Evolutionary conservation across 2,888 invertebrate species (phyloP).

Genomic region (Endotricha flammealis): DNA sequence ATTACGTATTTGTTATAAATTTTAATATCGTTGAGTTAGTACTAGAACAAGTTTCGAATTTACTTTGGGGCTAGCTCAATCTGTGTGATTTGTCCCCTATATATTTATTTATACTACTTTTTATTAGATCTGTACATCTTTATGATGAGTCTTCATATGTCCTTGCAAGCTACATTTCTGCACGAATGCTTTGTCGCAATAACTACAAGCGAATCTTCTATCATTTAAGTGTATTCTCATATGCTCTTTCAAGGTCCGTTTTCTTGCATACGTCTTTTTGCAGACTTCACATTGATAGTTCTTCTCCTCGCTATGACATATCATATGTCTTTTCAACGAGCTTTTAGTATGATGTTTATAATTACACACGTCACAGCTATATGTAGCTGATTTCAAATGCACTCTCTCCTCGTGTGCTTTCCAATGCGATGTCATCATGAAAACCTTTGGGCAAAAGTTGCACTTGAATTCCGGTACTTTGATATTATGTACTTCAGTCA

Average conservation of each 20-base stretch:
- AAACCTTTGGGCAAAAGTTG: not conserved
- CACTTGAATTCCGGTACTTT: not conserved
- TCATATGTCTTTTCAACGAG: constrained; percentile 10
- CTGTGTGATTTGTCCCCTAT: no score
- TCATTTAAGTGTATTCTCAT: constrained; percentile 40
- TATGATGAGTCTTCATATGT: constrained; percentile 40
- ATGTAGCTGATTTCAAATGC: constrained; percentile 7
- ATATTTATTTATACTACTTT: no score
- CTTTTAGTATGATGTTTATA: constrained; percentile 12
- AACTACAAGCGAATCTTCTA: constrained; percentile 29
- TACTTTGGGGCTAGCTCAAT: no score
- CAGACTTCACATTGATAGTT: constrained; percentile 54
- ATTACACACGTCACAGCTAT: constrained; percentile 9
- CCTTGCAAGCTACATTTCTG: constrained; percentile 28
- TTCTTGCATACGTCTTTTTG: constrained; percentile 38
- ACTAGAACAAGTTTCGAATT: no score
- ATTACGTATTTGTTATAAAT: no score
- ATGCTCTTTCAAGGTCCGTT: constrained; percentile 44
- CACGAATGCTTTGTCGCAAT: constrained; percentile 27
- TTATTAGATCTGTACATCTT: no score
- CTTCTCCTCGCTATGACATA: constrained; percentile 27
- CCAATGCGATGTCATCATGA: not conserved
- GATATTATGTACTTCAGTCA: not conserved
- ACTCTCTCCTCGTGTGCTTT: not conserved
- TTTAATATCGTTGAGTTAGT: no score